Percentiles rank a stretch among this genome's conserved stretches.
These are phyloP conservation scores for Oncorhynchus masou DNA, from an alignment of 2,113 vertebrate species.

Conservation along the genomic window DNA sequence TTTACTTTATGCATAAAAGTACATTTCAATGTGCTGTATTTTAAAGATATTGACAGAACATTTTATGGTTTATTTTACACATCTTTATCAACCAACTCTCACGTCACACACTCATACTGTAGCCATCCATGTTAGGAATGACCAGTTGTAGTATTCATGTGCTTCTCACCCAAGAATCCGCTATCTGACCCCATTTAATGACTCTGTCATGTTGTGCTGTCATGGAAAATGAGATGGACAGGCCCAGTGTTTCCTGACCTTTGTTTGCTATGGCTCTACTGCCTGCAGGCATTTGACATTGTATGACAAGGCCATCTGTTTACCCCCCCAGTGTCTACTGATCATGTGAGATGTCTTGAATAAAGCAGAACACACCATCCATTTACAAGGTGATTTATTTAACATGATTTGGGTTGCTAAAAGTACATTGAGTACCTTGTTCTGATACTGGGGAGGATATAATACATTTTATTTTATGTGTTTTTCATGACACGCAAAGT, in stretches of 20 bases:
- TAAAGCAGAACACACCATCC: neutral
- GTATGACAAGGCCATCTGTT: neutral
- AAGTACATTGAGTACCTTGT: neutral
- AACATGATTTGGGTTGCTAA: neutral
- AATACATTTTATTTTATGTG: too few relatives aligned
- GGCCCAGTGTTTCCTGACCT: neutral
- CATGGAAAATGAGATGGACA: neutral
- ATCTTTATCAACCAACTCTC: neutral
- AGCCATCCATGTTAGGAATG: too few relatives aligned
- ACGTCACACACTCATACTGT: neutral
- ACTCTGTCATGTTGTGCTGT: neutral
- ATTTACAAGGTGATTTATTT: neutral
- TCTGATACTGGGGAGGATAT: too few relatives aligned
- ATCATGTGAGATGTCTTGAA: neutral
- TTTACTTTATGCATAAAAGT: neutral
- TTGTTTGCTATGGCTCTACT: neutral
- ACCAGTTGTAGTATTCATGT: too few relatives aligned
- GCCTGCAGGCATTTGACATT: neutral
- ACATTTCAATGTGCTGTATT: constrained; percentile 8
- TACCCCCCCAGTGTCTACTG: neutral
- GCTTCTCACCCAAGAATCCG: too few relatives aligned
- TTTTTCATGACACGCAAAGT: too few relatives aligned
- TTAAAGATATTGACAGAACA: neutral
- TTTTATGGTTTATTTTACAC: neutral
- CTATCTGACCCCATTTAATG: too few relatives aligned